Evolutionary conservation across 2,888 invertebrate species (phyloP).

Genomic region (Uloborus plumipes): DNA sequence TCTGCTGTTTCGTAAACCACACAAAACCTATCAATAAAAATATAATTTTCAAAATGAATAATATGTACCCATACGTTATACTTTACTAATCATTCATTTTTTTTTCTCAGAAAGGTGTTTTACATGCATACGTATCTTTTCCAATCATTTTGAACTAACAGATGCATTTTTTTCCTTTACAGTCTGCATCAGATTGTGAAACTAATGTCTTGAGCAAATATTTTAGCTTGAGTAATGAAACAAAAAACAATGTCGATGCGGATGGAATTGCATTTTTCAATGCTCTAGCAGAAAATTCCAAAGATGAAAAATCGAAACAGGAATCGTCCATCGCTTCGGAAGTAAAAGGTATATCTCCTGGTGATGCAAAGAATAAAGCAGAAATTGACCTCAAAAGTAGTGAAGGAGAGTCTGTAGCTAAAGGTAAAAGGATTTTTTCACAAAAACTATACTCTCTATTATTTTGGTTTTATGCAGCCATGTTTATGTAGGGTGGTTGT

Average conservation of each 20-base stretch:
- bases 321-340: too few species aligned
- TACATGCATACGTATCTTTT: neutral
- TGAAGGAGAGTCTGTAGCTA: neutral
- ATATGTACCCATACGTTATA: too few species aligned
- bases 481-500: too few species aligned
- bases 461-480: too few species aligned
- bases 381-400: too few species aligned
- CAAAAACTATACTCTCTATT: neutral
- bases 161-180: neutral
- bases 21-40: too few species aligned
- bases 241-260: conserved; percentile 16
- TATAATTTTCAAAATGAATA: too few species aligned
- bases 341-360: too few species aligned
- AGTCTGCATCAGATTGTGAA: conserved; percentile 23
- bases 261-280: conserved; percentile 55
- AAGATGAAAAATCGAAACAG: neutral
- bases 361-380: too few species aligned
- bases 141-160: neutral
- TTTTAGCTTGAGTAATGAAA: conserved; percentile 12
- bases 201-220: conserved; percentile 40
- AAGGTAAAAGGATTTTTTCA: neutral
- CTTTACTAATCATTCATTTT: too few species aligned
- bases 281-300: conserved; percentile 37
- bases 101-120: too few species aligned
- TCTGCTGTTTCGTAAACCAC: too few species aligned